phyloP scores from a whole-genome alignment of 2,797 vertebrate species.

The Psittacula echo region DNA sequence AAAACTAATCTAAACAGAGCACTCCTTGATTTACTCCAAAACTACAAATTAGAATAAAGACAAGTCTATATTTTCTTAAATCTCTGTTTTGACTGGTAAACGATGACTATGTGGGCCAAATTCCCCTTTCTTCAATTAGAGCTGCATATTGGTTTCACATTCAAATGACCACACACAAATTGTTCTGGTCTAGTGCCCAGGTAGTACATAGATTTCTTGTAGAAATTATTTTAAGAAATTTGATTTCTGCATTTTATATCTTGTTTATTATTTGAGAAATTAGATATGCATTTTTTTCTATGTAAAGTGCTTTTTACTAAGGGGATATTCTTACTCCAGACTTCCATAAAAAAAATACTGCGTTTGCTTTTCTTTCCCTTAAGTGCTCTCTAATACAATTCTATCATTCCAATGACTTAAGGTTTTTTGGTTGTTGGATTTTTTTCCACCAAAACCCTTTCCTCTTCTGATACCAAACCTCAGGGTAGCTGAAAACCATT shows the following conservation, averaged over 20 bases:
- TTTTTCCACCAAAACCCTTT: background rate
- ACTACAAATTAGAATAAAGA: slow-evolving; percentile 32
- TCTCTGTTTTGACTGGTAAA: slow-evolving; percentile 31
- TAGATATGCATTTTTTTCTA: background rate
- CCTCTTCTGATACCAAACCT: background rate
- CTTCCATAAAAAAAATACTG: background rate
- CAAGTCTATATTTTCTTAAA: slow-evolving; percentile 54
- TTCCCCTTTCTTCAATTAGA: slow-evolving; percentile 3
- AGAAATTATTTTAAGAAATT: background rate
- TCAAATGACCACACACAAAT: slow-evolving; percentile 45
- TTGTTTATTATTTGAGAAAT: background rate
- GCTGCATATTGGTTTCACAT: background rate
- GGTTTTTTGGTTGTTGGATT: background rate
- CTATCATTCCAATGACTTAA: background rate
- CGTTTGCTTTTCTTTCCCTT: background rate
- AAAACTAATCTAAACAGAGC: slow-evolving; percentile 54
- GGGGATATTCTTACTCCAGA: background rate
- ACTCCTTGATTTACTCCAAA: slow-evolving; percentile 55
- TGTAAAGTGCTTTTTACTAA: background rate
- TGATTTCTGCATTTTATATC: background rate
- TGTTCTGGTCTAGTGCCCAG: background rate
- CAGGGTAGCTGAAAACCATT: background rate
- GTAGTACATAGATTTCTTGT: background rate
- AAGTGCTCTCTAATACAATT: background rate
- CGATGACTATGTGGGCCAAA: background rate